Base-by-base conservation (phyloP, 2,888 invertebrate species). In the Ryuthela nishihirai region DNA sequence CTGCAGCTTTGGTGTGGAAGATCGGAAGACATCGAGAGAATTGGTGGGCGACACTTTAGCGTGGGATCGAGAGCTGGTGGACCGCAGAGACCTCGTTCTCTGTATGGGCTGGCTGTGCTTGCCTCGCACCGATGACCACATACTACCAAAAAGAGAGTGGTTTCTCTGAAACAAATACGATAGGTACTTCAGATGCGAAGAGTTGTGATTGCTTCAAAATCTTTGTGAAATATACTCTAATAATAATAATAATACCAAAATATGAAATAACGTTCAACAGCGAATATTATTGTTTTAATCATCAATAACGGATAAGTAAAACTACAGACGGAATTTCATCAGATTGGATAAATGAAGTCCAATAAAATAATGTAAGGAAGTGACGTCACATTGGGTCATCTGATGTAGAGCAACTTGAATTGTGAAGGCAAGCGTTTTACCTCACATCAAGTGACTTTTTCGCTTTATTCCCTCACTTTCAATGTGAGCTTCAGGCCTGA, bases 111-210 rank as follows among this genome's bases (percentile, higher is more conserved):
- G 50, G 10, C 20, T 18, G n/a, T 39, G 39, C 39, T 29, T 74
- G 62, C 70, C 72, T 70, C 88, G 81, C 80, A 94, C 88, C 62
- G 92, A 91, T 7, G 92, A 91, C 92, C 93, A 93, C 25, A 95
- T 92, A 70, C 88, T 92, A 50, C 97, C 97, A 72, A 97, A 97
- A 45, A 97, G 78, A 42, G 92, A 90, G 75, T 97, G 97, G 74
- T 97, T 94, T 73, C 97, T 84, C 94, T 95, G 80, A 50, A 50
- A 46, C 7, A 45, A n/a, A 35, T 20, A 35, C 17, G n/a, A n/a
- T n/a, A n/a, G n/a, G n/a, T n/a, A 2, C 2, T 4, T 32, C 32
- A 5, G 2, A 12, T 32, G n/a, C n/a, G n/a, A n/a, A n/a, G n/a
- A n/a, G n/a, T n/a, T n/a, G 7, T 29, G 7, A 29, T 29, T 29